Conservation (phyloP, 2,888 invertebrate species). For the Zaprionus bogoriensis region DNA sequence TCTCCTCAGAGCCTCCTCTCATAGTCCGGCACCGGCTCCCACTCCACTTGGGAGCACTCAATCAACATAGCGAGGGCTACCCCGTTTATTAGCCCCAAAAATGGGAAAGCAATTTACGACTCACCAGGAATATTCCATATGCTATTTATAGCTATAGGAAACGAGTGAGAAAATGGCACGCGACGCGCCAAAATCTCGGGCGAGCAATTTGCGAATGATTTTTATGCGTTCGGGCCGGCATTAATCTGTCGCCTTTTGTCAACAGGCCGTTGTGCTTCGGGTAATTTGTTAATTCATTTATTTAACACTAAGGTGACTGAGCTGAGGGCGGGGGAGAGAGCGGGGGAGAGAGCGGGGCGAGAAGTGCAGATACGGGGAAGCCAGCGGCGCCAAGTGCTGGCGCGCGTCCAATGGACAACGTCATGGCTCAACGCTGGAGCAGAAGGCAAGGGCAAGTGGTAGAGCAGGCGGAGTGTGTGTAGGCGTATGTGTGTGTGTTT, state of each 20-base stretch:
- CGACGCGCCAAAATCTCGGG: constrained; percentile 15
- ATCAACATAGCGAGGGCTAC: too few species aligned
- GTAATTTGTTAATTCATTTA: constrained; percentile 60
- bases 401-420: neutral
- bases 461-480: neutral
- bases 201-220: neutral
- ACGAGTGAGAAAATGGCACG: constrained; percentile 42
- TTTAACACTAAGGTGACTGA: neutral
- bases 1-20: too few species aligned
- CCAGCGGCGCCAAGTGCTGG: neutral
- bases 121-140: neutral
- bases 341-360: neutral
- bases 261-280: constrained; percentile 55
- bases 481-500: constrained; percentile 7
- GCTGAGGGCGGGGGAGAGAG: neutral
- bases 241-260: constrained; percentile 56
- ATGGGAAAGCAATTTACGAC: constrained; percentile 1
- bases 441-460: too few species aligned
- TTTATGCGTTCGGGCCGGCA: constrained; percentile 7
- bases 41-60: too few species aligned
- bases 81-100: neutral
- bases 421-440: neutral
- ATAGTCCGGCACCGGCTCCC: too few species aligned
- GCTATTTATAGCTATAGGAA: constrained; percentile 4
- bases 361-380: neutral